phyloP scores from a whole-genome alignment of 2,113 vertebrate species.

The Ceratotherium simum region DNA sequence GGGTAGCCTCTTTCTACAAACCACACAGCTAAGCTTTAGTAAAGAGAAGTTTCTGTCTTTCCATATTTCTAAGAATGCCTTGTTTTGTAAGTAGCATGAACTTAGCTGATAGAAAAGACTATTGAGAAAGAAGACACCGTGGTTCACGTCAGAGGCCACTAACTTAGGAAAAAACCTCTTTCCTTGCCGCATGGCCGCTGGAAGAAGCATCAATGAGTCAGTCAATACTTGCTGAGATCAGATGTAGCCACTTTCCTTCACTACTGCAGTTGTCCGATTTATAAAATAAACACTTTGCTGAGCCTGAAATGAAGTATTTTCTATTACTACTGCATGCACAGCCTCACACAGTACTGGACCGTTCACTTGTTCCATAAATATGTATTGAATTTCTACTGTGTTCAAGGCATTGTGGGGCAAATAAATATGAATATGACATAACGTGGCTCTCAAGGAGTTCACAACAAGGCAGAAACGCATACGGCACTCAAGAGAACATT shows the following conservation, averaged over 20 bases:
- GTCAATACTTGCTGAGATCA: slow-evolving; percentile 29
- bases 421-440: background rate
- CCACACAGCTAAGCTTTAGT: background rate
- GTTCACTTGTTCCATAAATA: background rate
- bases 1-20: background rate
- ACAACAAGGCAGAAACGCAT: background rate
- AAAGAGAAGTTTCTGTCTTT: slow-evolving; percentile 50
- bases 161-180: slow-evolving; percentile 40
- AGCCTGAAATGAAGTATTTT: slow-evolving; percentile 28
- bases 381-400: slow-evolving; percentile 15
- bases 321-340: background rate
- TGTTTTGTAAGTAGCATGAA: background rate
- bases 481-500: background rate
- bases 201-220: background rate
- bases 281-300: slow-evolving; percentile 3
- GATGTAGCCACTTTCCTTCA: background rate
- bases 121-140: slow-evolving; percentile 40
- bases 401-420: background rate
- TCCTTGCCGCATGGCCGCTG: background rate
- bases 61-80: slow-evolving; percentile 20
- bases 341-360: background rate
- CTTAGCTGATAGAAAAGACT: background rate
- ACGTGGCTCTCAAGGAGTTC: background rate
- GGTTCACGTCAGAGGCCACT: background rate
- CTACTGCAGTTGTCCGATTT: background rate